Conservation (phyloP, 1,140 invertebrate species). For the Holcopasites calliopsidis region DNA sequence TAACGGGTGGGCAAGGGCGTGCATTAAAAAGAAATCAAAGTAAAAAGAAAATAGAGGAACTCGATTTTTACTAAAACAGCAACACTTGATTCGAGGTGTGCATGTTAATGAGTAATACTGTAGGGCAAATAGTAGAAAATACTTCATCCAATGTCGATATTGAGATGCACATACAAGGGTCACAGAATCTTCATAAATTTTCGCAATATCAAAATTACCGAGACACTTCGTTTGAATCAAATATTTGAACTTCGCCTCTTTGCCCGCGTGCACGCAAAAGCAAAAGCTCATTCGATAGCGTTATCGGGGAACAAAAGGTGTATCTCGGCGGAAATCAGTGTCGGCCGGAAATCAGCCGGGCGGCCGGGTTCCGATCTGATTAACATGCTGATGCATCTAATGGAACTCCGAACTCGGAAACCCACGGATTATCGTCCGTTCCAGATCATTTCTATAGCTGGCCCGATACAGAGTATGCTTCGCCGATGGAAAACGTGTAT, state of each 20-base stretch:
- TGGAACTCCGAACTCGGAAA: constrained; percentile 30
- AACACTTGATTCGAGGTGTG: too few relatives aligned
- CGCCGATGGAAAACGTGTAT: not conserved
- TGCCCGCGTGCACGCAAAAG: too few relatives aligned
- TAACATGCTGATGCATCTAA: constrained; percentile 28
- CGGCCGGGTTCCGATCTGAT: constrained; percentile 50
- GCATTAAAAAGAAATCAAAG: not conserved
- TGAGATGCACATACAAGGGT: too few relatives aligned
- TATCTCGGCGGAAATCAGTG: constrained; percentile 1
- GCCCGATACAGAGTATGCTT: constrained; percentile 6
- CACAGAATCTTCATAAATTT: too few relatives aligned
- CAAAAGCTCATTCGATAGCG: too few relatives aligned
- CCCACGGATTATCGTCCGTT: constrained; percentile 32
- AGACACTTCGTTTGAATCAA: too few relatives aligned
- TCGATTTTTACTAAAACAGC: too few relatives aligned
- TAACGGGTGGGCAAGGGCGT: not conserved
- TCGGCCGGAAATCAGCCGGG: constrained; percentile 14
- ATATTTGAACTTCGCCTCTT: too few relatives aligned
- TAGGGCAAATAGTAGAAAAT: too few relatives aligned
- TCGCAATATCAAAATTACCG: too few relatives aligned
- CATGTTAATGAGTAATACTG: too few relatives aligned
- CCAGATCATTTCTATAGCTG: constrained; percentile 42
- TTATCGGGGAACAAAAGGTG: not conserved
- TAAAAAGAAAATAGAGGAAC: not conserved
- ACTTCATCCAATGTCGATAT: too few relatives aligned